These are phyloP conservation scores for Heliothis virescens DNA, from an alignment of 1,140 invertebrate species.

Conservation along the genomic window DNA sequence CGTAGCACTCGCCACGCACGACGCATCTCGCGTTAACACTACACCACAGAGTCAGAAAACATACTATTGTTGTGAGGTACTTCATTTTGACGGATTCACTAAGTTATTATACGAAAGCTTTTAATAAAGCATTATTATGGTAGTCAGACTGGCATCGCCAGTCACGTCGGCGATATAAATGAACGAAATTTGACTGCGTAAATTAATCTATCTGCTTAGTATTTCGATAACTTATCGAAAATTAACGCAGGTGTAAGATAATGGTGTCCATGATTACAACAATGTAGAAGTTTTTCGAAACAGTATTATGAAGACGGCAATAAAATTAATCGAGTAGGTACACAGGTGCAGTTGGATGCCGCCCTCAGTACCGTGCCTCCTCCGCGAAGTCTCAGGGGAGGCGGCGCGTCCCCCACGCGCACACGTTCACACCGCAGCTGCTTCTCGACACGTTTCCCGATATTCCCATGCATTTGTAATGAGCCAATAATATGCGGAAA, in stretches of 20 bases:
- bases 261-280: conserved; percentile 45
- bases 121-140: not conserved
- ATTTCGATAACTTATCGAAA: conserved; percentile 71
- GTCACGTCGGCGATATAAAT: conserved; percentile 44
- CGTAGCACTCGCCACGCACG: conserved; percentile 68
- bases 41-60: conserved; percentile 58
- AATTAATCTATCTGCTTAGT: conserved; percentile 57
- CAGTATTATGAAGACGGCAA: conserved; percentile 11
- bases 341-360: conserved; percentile 43
- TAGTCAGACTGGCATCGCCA: not conserved
- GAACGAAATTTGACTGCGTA: conserved; percentile 34
- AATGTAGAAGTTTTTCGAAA: conserved; percentile 25
- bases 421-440: conserved; percentile 47
- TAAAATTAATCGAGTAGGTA: conserved; percentile 34
- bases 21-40: conserved; percentile 66
- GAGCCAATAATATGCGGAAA: conserved; percentile 57
- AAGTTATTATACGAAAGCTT: not conserved
- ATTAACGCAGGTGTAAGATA: conserved; percentile 72
- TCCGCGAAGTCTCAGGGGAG: conserved; percentile 37
- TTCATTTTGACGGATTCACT: conserved; percentile 57
- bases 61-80: conserved; percentile 47
- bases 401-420: not conserved
- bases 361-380: not conserved
- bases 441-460: conserved; percentile 45
- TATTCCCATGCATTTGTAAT: conserved; percentile 62